phyloP scores from a whole-genome alignment of 2,888 invertebrate species.

The Prenolepis imparis region DNA sequence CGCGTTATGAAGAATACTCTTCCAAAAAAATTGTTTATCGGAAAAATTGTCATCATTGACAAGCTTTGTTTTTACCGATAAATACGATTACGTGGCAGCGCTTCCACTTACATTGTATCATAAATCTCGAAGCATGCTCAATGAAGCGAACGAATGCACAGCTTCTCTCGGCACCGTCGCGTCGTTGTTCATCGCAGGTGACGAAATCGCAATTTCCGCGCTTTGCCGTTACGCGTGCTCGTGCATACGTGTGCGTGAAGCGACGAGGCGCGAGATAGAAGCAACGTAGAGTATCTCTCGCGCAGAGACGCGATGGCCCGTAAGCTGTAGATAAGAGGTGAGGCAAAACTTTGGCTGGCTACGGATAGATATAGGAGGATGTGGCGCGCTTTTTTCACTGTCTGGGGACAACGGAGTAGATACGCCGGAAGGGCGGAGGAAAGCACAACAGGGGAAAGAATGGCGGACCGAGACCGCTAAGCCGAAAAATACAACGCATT shows the following conservation, averaged over 20 bases:
- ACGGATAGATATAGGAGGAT: conserved; percentile 16
- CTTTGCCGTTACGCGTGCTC: neutral
- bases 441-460: conserved; percentile 21
- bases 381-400: conserved; percentile 41
- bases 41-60: neutral
- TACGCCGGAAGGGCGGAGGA: conserved; percentile 13
- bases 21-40: neutral
- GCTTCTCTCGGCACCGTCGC: conserved; percentile 47
- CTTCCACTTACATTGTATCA: conserved; percentile 16
- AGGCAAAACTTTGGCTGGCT: conserved; percentile 46
- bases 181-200: conserved; percentile 55
- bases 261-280: conserved; percentile 24
- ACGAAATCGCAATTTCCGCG: conserved; percentile 71
- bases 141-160: conserved; percentile 36
- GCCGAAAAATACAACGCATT: conserved; percentile 28
- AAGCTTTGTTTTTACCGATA: conserved; percentile 15
- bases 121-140: conserved; percentile 40
- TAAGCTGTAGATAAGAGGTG: conserved; percentile 64
- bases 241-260: neutral
- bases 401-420: conserved; percentile 31
- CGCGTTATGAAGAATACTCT: neutral
- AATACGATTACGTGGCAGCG: neutral
- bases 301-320: conserved; percentile 62
- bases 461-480: neutral
- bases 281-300: conserved; percentile 36